A percentile compares a stretch with the other conserved stretches of the same genome.
Conservation (phyloP, 2,113 vertebrate species). For the Ptyas mucosa region DNA sequence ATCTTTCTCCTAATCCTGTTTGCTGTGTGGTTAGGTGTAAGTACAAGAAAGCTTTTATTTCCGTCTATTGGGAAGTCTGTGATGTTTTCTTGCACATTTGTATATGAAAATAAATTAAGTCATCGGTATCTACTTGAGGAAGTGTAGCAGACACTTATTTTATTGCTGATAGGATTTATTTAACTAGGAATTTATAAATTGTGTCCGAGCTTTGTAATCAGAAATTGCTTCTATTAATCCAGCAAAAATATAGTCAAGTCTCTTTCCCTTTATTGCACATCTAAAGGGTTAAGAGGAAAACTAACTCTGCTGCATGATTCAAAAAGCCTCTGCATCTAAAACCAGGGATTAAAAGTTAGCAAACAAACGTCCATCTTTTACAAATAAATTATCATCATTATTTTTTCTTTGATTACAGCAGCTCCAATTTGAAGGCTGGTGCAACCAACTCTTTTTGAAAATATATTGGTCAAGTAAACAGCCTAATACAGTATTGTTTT, state of each 20-base stretch:
- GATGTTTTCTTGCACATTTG: conserved; percentile 11
- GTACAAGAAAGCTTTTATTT: background rate
- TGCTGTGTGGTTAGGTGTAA: background rate
- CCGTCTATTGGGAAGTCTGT: background rate
- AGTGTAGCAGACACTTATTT: background rate
- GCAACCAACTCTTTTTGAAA: background rate
- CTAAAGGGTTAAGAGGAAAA: background rate
- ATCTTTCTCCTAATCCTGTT: background rate
- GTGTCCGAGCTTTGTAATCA: background rate
- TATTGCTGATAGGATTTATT: background rate
- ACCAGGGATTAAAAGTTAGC: background rate
- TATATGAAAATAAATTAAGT: conserved; percentile 20
- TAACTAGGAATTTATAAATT: background rate
- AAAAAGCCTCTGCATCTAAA: background rate
- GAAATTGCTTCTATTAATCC: background rate
- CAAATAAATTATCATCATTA: background rate
- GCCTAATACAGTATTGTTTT: background rate
- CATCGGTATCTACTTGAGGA: background rate
- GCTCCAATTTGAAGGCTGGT: background rate
- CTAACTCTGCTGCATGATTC: background rate
- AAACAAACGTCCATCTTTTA: background rate
- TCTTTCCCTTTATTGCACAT: background rate
- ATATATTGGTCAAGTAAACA: background rate
- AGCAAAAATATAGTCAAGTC: background rate
- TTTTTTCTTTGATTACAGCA: background rate